These are phyloP conservation scores for Lepidochrysops patricia DNA, from an alignment of 2,888 invertebrate genomes.

Conservation along the genomic window DNA sequence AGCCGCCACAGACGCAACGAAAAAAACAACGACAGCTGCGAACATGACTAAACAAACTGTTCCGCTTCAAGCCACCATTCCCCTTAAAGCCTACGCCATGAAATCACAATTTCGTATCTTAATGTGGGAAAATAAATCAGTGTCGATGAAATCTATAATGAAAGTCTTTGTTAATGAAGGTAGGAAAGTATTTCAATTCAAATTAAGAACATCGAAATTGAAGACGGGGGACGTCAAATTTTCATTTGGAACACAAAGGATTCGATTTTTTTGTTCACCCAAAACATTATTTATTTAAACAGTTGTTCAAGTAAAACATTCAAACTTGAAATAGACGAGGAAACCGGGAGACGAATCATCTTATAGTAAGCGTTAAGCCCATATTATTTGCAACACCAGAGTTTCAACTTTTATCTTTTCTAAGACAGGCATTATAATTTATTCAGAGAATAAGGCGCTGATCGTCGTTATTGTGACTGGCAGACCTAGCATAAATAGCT, in stretches of 20 bases:
- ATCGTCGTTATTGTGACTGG: too few relatives aligned
- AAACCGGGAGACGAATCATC: too few relatives aligned
- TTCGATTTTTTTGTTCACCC: too few relatives aligned
- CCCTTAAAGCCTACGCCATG: constrained; percentile 63
- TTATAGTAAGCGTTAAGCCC: too few relatives aligned
- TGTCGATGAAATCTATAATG: constrained; percentile 33
- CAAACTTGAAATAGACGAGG: too few relatives aligned
- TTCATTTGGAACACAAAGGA: background rate
- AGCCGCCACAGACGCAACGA: constrained; percentile 41
- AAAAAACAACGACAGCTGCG: constrained; percentile 45
- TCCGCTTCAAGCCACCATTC: constrained; percentile 44
- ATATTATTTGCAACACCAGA: too few relatives aligned
- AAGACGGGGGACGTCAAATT: background rate
- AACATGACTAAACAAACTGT: constrained; percentile 62
- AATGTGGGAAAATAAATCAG: constrained; percentile 48
- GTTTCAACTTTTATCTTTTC: too few relatives aligned
- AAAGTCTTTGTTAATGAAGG: background rate
- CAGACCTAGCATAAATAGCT: too few relatives aligned
- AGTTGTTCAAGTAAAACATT: too few relatives aligned
- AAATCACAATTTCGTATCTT: constrained; percentile 56
- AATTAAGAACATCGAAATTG: background rate
- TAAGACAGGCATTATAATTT: too few relatives aligned
- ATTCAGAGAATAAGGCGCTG: too few relatives aligned
- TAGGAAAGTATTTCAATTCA: constrained; percentile 1
- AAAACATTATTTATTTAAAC: too few relatives aligned